Evolutionary conservation across 2,888 invertebrate genomes (phyloP).

Genomic region (Caenorhabditis sulstoni): DNA sequence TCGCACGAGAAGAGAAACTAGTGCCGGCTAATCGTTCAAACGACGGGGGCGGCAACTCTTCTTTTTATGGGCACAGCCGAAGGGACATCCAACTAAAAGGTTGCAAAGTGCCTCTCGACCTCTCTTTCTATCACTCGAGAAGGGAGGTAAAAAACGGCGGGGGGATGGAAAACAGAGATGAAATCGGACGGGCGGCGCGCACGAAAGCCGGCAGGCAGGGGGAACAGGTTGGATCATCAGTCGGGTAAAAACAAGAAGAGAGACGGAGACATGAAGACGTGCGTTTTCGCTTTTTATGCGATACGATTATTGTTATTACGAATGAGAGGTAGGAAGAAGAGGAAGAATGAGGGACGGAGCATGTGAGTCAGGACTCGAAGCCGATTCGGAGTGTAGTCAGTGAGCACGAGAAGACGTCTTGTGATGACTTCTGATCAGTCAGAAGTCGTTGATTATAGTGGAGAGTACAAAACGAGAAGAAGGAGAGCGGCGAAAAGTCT

Average conservation of each 20-base stretch:
- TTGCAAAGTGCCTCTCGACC: slow-evolving; percentile 49
- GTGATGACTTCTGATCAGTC: not conserved
- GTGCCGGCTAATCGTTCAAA: slow-evolving; percentile 46
- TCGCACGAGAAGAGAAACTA: slow-evolving; percentile 20
- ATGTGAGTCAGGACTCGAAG: too few species aligned
- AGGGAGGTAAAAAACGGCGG: not conserved
- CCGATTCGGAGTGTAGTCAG: too few species aligned
- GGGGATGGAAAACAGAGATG: slow-evolving; percentile 17
- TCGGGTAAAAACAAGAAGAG: slow-evolving; percentile 16
- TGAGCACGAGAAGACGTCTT: too few species aligned
- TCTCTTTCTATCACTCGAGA: slow-evolving; percentile 8
- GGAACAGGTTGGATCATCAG: slow-evolving; percentile 47
- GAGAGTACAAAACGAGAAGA: not conserved
- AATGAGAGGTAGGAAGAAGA: not conserved
- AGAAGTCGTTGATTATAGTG: not conserved
- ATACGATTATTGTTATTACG: too few species aligned
- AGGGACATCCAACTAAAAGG: slow-evolving; percentile 49
- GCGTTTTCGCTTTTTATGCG: slow-evolving; percentile 7
- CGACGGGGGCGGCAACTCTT: slow-evolving; percentile 19
- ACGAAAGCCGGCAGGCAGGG: slow-evolving; percentile 10
- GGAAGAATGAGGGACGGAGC: too few species aligned
- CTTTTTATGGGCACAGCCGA: slow-evolving; percentile 12
- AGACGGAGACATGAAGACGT: slow-evolving; percentile 5
- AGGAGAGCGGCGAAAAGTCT: slow-evolving; percentile 18
- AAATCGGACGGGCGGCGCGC: slow-evolving; percentile 11